Conservation (phyloP, 2,113 vertebrate species). For the Meles meles region DNA sequence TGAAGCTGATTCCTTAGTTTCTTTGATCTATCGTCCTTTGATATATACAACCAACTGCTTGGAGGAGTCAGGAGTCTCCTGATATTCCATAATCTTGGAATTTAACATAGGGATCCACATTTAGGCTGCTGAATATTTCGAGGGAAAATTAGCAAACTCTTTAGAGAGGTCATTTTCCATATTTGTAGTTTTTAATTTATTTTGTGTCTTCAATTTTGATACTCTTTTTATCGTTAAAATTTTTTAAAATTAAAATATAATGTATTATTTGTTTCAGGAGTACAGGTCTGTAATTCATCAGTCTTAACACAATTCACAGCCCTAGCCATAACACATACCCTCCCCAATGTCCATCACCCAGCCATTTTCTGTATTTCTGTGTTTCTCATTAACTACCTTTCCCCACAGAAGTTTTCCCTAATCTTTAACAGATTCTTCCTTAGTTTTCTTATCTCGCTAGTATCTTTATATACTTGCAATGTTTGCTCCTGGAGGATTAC, state of each 20-base stretch:
- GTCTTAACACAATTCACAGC: no score
- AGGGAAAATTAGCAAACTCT: background rate
- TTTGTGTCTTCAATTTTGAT: background rate
- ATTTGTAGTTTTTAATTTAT: background rate
- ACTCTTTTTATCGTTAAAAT: no score
- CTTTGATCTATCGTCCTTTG: background rate
- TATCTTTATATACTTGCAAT: background rate
- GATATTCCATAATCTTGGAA: background rate
- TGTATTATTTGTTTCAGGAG: no score
- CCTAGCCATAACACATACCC: no score
- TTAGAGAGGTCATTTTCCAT: background rate
- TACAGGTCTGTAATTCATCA: no score
- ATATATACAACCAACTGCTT: background rate
- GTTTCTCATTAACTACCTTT: background rate
- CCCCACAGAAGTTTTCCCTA: background rate
- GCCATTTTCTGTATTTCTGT: background rate
- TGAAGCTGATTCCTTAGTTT: background rate
- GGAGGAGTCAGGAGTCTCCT: background rate
- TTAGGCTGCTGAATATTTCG: background rate
- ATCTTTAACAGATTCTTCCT: background rate
- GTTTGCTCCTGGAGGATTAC: background rate
- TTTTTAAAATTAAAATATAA: no score
- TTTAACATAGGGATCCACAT: background rate
- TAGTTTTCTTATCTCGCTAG: background rate
- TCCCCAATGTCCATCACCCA: no score